These are phyloP conservation scores for Microplitis manilae DNA, from an alignment of 2,888 invertebrate genomes.

Conservation along the genomic window DNA sequence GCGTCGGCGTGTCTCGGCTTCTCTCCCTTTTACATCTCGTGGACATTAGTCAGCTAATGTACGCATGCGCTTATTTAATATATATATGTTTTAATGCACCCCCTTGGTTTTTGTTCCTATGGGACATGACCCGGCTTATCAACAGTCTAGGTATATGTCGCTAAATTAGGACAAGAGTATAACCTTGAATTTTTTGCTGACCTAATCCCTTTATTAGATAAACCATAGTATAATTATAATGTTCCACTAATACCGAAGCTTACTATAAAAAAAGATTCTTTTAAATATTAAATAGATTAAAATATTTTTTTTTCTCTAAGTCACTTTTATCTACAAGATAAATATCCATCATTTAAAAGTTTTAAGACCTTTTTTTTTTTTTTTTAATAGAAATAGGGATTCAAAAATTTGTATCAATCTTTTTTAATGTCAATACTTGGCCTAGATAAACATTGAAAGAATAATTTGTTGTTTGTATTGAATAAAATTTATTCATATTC, in stretches of 20 bases:
- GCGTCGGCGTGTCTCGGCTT: conserved; percentile 32
- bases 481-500: too few species aligned
- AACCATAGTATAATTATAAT: neutral
- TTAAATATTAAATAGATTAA: too few species aligned
- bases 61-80: conserved; percentile 27
- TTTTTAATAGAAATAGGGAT: too few species aligned
- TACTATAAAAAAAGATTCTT: neutral
- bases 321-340: too few species aligned
- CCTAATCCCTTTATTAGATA: neutral
- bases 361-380: too few species aligned
- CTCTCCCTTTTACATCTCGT: conserved; percentile 30
- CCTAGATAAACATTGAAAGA: too few species aligned
- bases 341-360: too few species aligned
- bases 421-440: too few species aligned
- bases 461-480: too few species aligned
- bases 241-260: neutral
- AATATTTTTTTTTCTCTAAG: too few species aligned
- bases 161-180: conserved; percentile 27
- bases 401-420: too few species aligned
- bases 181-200: conserved; percentile 30
- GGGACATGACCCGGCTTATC: conserved; percentile 39
- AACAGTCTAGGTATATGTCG: conserved; percentile 20
- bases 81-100: conserved; percentile 25
- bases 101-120: conserved; percentile 29
- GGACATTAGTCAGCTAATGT: conserved; percentile 1